These are phyloP conservation scores for Orthosia gothica DNA, from an alignment of 2,888 invertebrate species.

Conservation along the genomic window DNA sequence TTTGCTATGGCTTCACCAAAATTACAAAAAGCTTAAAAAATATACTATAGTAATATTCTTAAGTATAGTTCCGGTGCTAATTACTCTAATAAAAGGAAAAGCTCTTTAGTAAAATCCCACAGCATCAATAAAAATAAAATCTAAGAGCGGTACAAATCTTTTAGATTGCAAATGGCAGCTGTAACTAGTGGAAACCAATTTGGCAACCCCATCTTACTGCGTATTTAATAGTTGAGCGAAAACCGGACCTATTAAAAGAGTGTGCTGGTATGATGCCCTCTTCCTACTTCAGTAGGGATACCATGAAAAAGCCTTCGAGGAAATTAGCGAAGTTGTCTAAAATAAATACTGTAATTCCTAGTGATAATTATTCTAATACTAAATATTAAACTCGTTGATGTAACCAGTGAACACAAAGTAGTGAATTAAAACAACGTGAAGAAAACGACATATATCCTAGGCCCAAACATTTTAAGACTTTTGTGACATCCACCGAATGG, in stretches of 20 bases:
- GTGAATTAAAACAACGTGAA: too few relatives aligned
- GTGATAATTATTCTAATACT: too few relatives aligned
- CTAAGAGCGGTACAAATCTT: slow-evolving; percentile 58
- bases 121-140: slow-evolving; percentile 62
- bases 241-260: slow-evolving; percentile 69
- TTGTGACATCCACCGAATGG: too few relatives aligned
- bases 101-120: slow-evolving; percentile 22
- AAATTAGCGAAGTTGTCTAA: not conserved
- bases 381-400: too few relatives aligned
- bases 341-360: too few relatives aligned
- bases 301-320: slow-evolving; percentile 26
- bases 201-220: slow-evolving; percentile 68
- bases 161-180: slow-evolving; percentile 63
- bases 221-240: slow-evolving; percentile 67
- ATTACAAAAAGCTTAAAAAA: too few relatives aligned
- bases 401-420: too few relatives aligned
- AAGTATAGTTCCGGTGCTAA: slow-evolving; percentile 16
- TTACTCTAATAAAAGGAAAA: slow-evolving; percentile 43
- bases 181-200: slow-evolving; percentile 70
- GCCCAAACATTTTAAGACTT: too few relatives aligned
- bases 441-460: too few relatives aligned
- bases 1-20: too few relatives aligned
- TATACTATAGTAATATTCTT: not conserved
- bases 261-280: slow-evolving; percentile 34
- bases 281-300: slow-evolving; percentile 29